These are phyloP conservation scores for Biston stratarius DNA, from an alignment of 2,888 invertebrate genomes.

Conservation along the genomic window DNA sequence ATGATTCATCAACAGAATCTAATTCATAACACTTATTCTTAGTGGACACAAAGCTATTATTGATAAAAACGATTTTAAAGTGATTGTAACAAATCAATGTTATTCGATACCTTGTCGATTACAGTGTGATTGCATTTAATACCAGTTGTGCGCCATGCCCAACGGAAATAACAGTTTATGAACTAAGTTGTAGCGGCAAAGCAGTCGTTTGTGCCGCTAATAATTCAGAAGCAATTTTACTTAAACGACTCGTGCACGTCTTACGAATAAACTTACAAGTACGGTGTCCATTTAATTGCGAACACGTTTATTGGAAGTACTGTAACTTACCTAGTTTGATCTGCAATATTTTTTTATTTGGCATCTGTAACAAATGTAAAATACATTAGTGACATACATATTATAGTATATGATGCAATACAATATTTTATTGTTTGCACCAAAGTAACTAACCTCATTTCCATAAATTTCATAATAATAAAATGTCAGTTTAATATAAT, in stretches of 20 bases:
- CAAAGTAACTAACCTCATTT: too few relatives aligned
- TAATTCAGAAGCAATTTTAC: conserved; percentile 44
- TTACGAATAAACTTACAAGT: conserved; percentile 33
- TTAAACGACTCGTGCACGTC: conserved; percentile 37
- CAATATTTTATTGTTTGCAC: too few relatives aligned
- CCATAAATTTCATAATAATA: too few relatives aligned
- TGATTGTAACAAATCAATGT: neutral
- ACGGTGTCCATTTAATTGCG: conserved; percentile 19
- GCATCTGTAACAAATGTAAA: conserved; percentile 65
- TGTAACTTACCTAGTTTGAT: conserved; percentile 55
- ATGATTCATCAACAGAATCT: too few relatives aligned
- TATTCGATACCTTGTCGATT: conserved; percentile 3
- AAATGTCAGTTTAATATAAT: too few relatives aligned
- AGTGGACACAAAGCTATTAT: too few relatives aligned
- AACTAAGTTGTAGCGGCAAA: conserved; percentile 30
- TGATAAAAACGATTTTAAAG: neutral
- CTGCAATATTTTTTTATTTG: conserved; percentile 49
- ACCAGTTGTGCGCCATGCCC: conserved; percentile 13
- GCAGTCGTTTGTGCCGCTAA: conserved; percentile 36
- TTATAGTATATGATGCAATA: too few relatives aligned
- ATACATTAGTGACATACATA: neutral
- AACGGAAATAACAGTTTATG: conserved; percentile 36
- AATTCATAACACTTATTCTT: too few relatives aligned
- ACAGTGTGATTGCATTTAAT: conserved; percentile 33
- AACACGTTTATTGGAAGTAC: neutral